A percentile compares a stretch with the other conserved stretches of the same genome.
These are phyloP conservation scores for Andrena cerasifolii DNA, from an alignment of 1,140 invertebrate genomes.

Conservation along the genomic window DNA sequence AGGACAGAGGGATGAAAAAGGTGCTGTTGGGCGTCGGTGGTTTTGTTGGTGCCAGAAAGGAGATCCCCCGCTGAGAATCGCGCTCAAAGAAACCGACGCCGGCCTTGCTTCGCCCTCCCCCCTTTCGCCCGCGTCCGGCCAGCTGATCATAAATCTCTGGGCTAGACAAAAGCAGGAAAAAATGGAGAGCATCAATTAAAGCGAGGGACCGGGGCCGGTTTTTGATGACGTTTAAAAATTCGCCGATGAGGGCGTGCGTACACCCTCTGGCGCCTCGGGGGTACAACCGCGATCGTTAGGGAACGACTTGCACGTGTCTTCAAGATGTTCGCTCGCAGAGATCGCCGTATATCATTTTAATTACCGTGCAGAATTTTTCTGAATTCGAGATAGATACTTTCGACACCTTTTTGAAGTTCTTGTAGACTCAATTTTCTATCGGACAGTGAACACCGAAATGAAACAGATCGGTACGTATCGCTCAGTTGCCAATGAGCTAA, in stretches of 20 bases:
- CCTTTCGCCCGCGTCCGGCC: slow-evolving; percentile 35
- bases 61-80: slow-evolving; percentile 68
- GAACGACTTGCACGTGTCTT: slow-evolving; percentile 70
- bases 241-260: slow-evolving; percentile 56
- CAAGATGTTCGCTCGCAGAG: slow-evolving; percentile 57
- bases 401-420: background rate
- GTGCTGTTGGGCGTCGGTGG: slow-evolving; percentile 48
- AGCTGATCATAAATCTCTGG: slow-evolving; percentile 68
- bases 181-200: slow-evolving; percentile 74
- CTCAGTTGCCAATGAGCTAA: background rate
- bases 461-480: background rate
- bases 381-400: slow-evolving; percentile 12
- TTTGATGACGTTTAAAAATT: slow-evolving; percentile 70
- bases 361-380: slow-evolving; percentile 9
- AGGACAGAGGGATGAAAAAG: slow-evolving; percentile 35
- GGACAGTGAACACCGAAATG: no score
- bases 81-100: slow-evolving; percentile 72
- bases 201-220: slow-evolving; percentile 34
- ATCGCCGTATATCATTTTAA: slow-evolving; percentile 47
- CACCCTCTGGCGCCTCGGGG: slow-evolving; percentile 56
- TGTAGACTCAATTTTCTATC: no score
- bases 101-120: slow-evolving; percentile 20
- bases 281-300: slow-evolving; percentile 62
- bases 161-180: slow-evolving; percentile 74
- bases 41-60: slow-evolving; percentile 73